These are phyloP conservation scores for Metallyticus violacea DNA, from an alignment of 2,888 invertebrate genomes.

Conservation along the genomic window DNA sequence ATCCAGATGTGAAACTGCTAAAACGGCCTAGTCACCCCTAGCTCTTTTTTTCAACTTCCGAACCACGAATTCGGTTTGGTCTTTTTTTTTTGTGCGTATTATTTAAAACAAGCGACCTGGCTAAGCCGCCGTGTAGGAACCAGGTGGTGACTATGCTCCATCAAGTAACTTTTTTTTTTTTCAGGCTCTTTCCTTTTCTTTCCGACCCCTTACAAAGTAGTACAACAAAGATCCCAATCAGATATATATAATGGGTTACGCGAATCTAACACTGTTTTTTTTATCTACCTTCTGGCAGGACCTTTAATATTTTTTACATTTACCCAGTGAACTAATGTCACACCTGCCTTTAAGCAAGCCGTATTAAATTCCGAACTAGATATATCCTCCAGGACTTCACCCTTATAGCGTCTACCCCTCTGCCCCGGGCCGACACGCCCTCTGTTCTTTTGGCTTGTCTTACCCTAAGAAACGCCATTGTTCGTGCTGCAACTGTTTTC, in stretches of 20 bases:
- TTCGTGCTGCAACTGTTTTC: neutral
- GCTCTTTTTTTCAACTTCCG: neutral
- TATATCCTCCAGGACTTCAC: neutral
- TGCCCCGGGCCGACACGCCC: neutral
- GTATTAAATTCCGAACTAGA: constrained; percentile 6
- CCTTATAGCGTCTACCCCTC: neutral
- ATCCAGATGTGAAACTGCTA: neutral
- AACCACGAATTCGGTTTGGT: constrained; percentile 4
- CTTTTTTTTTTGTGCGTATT: neutral
- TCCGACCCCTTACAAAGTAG: neutral
- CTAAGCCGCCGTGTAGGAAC: neutral
- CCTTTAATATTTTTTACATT: neutral
- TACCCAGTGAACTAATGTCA: neutral
- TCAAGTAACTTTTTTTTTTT: neutral
- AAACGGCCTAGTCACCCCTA: neutral
- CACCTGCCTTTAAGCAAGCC: neutral
- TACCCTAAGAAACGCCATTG: neutral
- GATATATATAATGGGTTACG: constrained; percentile 13
- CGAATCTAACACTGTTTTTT: neutral
- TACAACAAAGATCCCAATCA: constrained; percentile 13
- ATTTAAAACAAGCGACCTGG: constrained; percentile 7
- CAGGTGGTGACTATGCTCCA: neutral
- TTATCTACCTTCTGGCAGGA: neutral
- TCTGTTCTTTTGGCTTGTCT: too few species aligned
- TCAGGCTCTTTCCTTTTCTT: neutral